Conservation (phyloP, 2,797 vertebrate species). For the Valencia hispanica region DNA sequence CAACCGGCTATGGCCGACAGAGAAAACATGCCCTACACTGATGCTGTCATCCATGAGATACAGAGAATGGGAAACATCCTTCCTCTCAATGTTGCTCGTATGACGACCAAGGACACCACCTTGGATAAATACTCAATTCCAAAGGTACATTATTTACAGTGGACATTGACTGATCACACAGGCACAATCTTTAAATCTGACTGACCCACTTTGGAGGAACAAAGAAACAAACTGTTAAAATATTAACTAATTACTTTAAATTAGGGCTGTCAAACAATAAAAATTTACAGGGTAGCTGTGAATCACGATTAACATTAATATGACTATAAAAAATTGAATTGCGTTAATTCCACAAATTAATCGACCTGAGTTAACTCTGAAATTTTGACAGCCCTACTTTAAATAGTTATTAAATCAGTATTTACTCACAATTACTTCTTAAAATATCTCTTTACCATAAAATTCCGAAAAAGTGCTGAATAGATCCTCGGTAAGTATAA, state of each 20-base stretch:
- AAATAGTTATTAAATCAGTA: neutral
- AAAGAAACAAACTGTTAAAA: neutral
- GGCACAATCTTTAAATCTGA: neutral
- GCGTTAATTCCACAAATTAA: too few species aligned
- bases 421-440: neutral
- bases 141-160: neutral
- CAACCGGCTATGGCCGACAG: slow-evolving; percentile 61
- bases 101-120: neutral
- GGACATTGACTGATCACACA: neutral
- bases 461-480: neutral
- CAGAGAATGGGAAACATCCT: neutral
- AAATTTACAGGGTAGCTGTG: too few species aligned
- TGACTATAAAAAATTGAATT: too few species aligned
- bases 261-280: too few species aligned
- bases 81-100: neutral
- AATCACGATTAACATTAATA: too few species aligned
- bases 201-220: neutral
- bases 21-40: slow-evolving; percentile 71
- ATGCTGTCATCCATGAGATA: slow-evolving; percentile 68
- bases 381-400: too few species aligned
- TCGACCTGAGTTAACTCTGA: too few species aligned
- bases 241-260: neutral
- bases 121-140: slow-evolving; percentile 2
- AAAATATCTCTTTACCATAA: neutral
- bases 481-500: neutral